Conservation (phyloP, 1,140 invertebrate species). For the Aphaenogaster ashmeadi region DNA sequence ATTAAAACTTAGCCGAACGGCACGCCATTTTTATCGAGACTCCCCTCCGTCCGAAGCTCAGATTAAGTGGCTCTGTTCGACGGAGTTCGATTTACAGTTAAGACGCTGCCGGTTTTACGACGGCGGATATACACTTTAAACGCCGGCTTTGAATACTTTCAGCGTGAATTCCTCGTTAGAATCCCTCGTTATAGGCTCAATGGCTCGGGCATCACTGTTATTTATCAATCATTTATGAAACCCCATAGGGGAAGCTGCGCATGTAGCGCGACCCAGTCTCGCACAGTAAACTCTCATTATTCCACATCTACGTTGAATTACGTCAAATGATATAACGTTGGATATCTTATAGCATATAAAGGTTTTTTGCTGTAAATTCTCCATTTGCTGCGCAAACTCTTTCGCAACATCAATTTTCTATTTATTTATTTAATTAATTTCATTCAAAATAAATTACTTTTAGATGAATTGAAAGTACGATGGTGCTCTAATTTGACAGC, state of each 20-base stretch:
- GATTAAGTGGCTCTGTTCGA: background rate
- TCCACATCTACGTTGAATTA: background rate
- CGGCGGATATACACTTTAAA: background rate
- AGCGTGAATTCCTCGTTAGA: background rate
- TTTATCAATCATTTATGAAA: slow-evolving; percentile 18
- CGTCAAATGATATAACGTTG: background rate
- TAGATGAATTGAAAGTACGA: background rate
- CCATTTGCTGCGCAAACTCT: background rate
- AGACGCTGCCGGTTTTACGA: background rate
- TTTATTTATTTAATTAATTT: background rate
- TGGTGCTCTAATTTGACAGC: background rate
- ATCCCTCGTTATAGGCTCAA: background rate
- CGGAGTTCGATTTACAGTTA: slow-evolving; percentile 6
- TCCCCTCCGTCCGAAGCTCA: background rate
- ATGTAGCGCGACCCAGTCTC: background rate
- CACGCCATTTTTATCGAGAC: background rate
- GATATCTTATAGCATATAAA: background rate
- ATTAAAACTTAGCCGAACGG: background rate
- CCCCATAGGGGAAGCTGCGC: background rate
- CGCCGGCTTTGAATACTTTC: slow-evolving; percentile 3
- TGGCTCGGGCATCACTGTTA: background rate
- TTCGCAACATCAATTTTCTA: background rate
- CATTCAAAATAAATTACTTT: background rate
- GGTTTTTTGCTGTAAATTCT: background rate
- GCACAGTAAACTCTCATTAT: background rate